Conservation (phyloP, 2,113 vertebrate genomes). For the Zosterops hypoxanthus region DNA sequence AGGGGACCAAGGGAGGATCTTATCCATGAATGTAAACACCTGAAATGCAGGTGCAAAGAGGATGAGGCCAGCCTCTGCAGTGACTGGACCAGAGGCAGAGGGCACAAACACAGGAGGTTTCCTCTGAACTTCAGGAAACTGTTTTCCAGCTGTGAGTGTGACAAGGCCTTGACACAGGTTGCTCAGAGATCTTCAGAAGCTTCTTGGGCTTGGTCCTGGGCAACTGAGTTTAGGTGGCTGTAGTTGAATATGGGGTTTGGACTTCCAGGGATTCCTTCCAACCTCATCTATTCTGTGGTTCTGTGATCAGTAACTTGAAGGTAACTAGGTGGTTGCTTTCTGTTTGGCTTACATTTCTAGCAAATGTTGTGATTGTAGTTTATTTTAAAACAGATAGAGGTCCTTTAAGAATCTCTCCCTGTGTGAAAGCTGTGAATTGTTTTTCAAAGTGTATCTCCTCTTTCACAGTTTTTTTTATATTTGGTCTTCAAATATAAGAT, state of each 20-base stretch:
- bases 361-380: not conserved
- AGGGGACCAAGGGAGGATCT: not conserved
- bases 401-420: not conserved
- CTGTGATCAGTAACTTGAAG: not conserved
- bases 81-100: not conserved
- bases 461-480: not conserved
- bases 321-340: not conserved
- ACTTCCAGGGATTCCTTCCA: not conserved
- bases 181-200: not conserved
- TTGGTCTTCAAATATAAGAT: not conserved
- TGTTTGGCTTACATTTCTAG: not conserved
- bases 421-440: not conserved
- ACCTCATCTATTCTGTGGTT: not conserved
- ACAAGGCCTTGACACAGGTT: not conserved
- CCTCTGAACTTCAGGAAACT: not conserved
- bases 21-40: not conserved
- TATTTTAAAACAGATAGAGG: not conserved
- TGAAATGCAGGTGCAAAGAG: not conserved
- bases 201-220: not conserved
- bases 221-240: not conserved
- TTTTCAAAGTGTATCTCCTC: not conserved
- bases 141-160: fast-evolving
- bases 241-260: not conserved
- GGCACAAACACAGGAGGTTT: not conserved
- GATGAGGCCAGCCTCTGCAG: not conserved